Evolutionary conservation across 2,797 vertebrate genomes (phyloP), one percentile per base, ranked within the genome.

Genomic region (Perodicticus potto): DNA sequence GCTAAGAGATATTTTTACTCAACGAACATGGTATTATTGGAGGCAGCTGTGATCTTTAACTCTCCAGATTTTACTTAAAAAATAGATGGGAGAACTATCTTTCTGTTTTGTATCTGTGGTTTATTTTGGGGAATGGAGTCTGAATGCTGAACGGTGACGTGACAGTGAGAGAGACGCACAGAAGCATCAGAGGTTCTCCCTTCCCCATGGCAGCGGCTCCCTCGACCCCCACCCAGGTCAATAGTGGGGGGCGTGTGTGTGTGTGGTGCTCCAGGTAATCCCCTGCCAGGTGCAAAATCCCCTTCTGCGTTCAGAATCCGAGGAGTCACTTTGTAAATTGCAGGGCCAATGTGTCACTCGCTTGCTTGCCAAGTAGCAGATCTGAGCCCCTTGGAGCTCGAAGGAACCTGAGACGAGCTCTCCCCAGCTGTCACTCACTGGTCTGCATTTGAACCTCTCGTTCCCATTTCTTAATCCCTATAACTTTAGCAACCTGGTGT

Each of bases 41-140:
- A 95, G 93, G 45, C 90, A 94, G 74, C 89, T 93, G 63, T 93
- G 70, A 85, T 89, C 89, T 92, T 95, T 93, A 90, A 55, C 8
- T 34, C 77, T 20, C 89, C 53, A 97, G 82, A 94, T 92, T 95
- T 88, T 88, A 95, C 93, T 96, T 96, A 82, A 92, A 93, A 86
- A 81, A 72, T 67, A 91, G 59, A 80, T 90, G 37, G 57, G 57
- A 77, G 81, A 96, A 5, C 40, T 25, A 59, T 80, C 82, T 32
- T 73, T 90, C 69, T 92, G 65, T 81, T 80, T 93, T 61, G 49
- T 93, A 37, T 86, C 82, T 86, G 61, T 63, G 61, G 43, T 70
- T 97, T 92, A 83, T 81, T 95, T 88, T 67, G 7, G 65, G 83
- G 37, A 87, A 20, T 27, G 49, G 40, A 37, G 5, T 78, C 43